phyloP scores from a whole-genome alignment of 2,888 invertebrate genomes.

The Cepaea hortensis region DNA sequence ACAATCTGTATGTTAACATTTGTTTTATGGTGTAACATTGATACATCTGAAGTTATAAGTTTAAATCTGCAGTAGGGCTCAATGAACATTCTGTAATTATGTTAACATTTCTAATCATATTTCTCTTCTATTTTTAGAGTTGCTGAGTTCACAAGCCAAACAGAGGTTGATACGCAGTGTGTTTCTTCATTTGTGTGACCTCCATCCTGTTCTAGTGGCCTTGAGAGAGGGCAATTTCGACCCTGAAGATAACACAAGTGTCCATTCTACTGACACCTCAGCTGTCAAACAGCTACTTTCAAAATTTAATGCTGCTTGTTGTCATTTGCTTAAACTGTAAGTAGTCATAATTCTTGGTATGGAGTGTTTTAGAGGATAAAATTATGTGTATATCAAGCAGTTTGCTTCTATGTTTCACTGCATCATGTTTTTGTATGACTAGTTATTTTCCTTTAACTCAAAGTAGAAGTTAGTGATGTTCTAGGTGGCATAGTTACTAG shows the following conservation, averaged over 20 bases:
- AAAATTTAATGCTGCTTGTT: slow-evolving; percentile 22
- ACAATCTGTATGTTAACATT: too few relatives aligned
- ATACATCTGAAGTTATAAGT: background rate
- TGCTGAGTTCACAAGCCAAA: slow-evolving; percentile 6
- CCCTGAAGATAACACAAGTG: slow-evolving; percentile 19
- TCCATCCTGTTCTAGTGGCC: slow-evolving; percentile 23
- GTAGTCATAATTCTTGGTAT: background rate
- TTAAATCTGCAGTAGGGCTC: too few relatives aligned
- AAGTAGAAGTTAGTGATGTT: too few relatives aligned
- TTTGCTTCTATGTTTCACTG: too few relatives aligned
- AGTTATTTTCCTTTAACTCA: too few relatives aligned
- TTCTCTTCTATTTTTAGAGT: background rate
- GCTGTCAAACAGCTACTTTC: slow-evolving; percentile 16
- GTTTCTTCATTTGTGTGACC: slow-evolving; percentile 33
- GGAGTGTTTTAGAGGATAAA: background rate
- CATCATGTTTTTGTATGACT: too few relatives aligned
- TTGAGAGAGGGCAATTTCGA: slow-evolving; percentile 16
- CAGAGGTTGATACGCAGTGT: slow-evolving; percentile 26
- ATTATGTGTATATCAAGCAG: background rate
- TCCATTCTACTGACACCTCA: slow-evolving; percentile 28
- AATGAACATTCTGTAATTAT: too few relatives aligned
- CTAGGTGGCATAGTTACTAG: too few relatives aligned
- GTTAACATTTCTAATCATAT: background rate
- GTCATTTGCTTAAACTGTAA: slow-evolving; percentile 25
- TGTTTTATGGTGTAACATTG: background rate